Conservation (phyloP, 1,140 invertebrate species). For the Tachypleus tridentatus region DNA sequence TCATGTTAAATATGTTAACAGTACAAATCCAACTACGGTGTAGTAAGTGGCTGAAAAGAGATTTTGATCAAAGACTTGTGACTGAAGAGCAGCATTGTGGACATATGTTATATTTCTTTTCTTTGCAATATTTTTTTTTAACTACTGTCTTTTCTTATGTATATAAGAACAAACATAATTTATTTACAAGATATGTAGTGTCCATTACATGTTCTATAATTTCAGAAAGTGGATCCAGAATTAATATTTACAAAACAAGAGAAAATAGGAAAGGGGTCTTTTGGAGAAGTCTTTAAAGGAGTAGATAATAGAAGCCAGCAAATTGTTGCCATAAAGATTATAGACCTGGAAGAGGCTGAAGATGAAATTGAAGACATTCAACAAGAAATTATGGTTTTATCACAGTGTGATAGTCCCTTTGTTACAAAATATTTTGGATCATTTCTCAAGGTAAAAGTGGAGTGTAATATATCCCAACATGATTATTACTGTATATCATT, state of each 20-base stretch:
- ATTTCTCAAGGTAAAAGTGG: constrained; percentile 68
- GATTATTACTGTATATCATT: too few relatives aligned
- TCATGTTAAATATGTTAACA: too few relatives aligned
- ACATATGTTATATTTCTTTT: too few relatives aligned
- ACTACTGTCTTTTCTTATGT: too few relatives aligned
- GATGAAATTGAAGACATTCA: constrained; percentile 99
- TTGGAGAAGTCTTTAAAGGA: constrained; percentile 99
- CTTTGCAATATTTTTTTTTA: too few relatives aligned
- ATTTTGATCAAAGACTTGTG: too few relatives aligned
- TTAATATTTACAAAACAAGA: constrained; percentile 98
- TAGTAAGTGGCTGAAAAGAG: too few relatives aligned
- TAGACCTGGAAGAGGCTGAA: constrained; percentile 98
- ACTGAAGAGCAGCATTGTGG: too few relatives aligned
- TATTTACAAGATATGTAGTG: too few relatives aligned
- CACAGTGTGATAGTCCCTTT: constrained; percentile 96
- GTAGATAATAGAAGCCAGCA: constrained; percentile 95
- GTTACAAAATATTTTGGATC: constrained; percentile 98
- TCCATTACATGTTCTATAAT: not conserved
- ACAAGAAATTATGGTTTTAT: constrained; percentile 93
- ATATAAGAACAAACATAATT: too few relatives aligned
- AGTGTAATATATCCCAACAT: too few relatives aligned
- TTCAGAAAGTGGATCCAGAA: constrained; percentile 93
- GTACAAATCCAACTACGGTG: too few relatives aligned
- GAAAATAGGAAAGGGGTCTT: constrained; percentile 97
- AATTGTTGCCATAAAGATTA: constrained; percentile 99